A percentile compares a stretch with the other conserved stretches of the same genome.
phyloP scores from a whole-genome alignment of 2,797 vertebrate species.

The Scarus forsteni region DNA sequence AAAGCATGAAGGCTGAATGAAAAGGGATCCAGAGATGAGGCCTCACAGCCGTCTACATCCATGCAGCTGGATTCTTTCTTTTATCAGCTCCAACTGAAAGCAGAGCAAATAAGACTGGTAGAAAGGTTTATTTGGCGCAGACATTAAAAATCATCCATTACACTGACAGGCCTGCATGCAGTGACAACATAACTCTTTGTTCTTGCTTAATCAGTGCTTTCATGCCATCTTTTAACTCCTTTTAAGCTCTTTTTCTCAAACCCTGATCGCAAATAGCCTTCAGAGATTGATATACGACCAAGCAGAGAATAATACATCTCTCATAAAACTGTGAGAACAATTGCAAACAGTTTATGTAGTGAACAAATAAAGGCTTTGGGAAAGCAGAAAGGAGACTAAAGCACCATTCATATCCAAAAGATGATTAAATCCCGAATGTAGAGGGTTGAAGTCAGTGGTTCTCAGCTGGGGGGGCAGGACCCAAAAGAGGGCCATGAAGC shows the following conservation, averaged over 20 bases:
- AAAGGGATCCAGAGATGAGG: constrained; percentile 66
- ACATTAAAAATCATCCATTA: constrained; percentile 68
- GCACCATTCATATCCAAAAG: constrained; percentile 24
- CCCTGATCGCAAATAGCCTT: constrained; percentile 37
- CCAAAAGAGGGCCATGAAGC: too few relatives aligned
- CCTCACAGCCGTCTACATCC: constrained; percentile 55
- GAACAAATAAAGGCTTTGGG: constrained; percentile 47
- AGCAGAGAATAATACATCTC: constrained; percentile 36
- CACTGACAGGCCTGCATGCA: constrained; percentile 68
- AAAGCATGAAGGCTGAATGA: constrained; percentile 57
- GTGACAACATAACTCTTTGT: constrained; percentile 56
- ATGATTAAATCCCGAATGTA: constrained; percentile 30
- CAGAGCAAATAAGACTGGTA: constrained; percentile 58
- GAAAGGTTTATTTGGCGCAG: constrained; percentile 66
- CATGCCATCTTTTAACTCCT: constrained; percentile 51
- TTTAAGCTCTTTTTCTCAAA: constrained; percentile 14
- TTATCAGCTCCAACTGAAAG: constrained; percentile 68
- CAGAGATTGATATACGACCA: constrained; percentile 43
- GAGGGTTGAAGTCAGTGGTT: not conserved
- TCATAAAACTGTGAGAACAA: constrained; percentile 52
- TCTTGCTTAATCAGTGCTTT: constrained; percentile 63
- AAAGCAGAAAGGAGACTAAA: constrained; percentile 37
- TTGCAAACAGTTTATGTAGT: constrained; percentile 46
- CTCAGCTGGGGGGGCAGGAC: too few relatives aligned
- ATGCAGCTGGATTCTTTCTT: constrained; percentile 62